Conservation (phyloP, 2,797 vertebrate genomes). For the Amphiprion clarkii region DNA sequence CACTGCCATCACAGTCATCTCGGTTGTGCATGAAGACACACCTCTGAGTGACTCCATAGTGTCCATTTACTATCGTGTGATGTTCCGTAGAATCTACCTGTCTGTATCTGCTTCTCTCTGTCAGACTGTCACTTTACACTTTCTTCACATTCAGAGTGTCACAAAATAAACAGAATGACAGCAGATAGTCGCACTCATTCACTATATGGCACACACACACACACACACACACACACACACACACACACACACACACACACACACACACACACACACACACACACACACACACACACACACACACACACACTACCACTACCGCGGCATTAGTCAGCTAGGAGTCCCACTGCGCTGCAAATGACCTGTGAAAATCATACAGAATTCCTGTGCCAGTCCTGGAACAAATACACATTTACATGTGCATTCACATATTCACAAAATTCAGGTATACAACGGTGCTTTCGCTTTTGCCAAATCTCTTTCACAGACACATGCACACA, state of each 20-base stretch:
- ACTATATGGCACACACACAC: slow-evolving; percentile 14
- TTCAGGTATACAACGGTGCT: slow-evolving; percentile 28
- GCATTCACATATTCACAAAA: slow-evolving; percentile 23
- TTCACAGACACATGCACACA: slow-evolving; percentile 40
- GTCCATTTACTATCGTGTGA: slow-evolving; percentile 25
- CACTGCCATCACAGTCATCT: background rate
- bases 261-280: slow-evolving; percentile 12
- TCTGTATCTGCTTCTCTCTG: slow-evolving; percentile 31
- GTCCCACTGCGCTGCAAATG: slow-evolving; percentile 42
- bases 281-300: slow-evolving; percentile 7
- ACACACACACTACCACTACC: background rate
- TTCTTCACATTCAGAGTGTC: slow-evolving; percentile 38
- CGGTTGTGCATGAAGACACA: background rate
- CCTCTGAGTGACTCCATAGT: background rate
- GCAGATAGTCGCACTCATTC: slow-evolving; percentile 42
- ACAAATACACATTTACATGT: slow-evolving; percentile 17
- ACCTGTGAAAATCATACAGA: slow-evolving; percentile 52
- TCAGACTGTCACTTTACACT: slow-evolving; percentile 51
- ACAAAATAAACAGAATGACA: slow-evolving; percentile 53
- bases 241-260: slow-evolving; percentile 8
- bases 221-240: slow-evolving; percentile 7
- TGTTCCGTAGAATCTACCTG: slow-evolving; percentile 26
- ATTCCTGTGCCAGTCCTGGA: slow-evolving; percentile 21
- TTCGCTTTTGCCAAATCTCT: slow-evolving; percentile 52
- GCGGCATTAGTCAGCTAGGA: slow-evolving; percentile 40